These are phyloP conservation scores for Crypturellus undulatus DNA, from an alignment of 2,113 vertebrate species.

Conservation along the genomic window DNA sequence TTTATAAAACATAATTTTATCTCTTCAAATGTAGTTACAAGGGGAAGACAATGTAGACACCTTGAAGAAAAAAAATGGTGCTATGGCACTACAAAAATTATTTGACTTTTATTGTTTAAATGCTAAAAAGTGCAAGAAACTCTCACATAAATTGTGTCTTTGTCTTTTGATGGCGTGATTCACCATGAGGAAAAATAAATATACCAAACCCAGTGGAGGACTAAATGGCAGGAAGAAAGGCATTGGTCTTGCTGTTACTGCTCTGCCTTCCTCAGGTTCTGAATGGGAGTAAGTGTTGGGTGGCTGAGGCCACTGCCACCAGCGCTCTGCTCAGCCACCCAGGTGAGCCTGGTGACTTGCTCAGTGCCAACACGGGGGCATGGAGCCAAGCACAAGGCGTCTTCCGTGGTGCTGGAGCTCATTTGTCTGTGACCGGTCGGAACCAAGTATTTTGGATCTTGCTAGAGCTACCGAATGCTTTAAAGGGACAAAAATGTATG, in stretches of 20 bases:
- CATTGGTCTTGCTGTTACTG: background rate
- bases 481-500: accelerated
- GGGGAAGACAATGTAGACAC: background rate
- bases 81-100: accelerated
- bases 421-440: background rate
- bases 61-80: background rate
- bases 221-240: background rate
- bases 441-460: background rate
- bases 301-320: background rate
- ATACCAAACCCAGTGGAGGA: background rate
- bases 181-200: background rate
- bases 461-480: background rate
- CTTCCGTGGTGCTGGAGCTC: background rate
- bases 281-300: background rate
- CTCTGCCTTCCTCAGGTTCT: background rate
- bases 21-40: background rate
- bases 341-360: accelerated
- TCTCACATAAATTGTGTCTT: background rate
- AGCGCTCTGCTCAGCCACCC: background rate
- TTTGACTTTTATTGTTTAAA: background rate
- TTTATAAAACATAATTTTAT: background rate
- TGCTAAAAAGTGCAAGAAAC: background rate
- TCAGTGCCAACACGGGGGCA: accelerated
- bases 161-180: background rate
- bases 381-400: accelerated